Percentiles rank a stretch among this genome's conserved stretches.
These are phyloP conservation scores for Myiopsitta monachus DNA, from an alignment of 2,113 vertebrate genomes.

Conservation along the genomic window DNA sequence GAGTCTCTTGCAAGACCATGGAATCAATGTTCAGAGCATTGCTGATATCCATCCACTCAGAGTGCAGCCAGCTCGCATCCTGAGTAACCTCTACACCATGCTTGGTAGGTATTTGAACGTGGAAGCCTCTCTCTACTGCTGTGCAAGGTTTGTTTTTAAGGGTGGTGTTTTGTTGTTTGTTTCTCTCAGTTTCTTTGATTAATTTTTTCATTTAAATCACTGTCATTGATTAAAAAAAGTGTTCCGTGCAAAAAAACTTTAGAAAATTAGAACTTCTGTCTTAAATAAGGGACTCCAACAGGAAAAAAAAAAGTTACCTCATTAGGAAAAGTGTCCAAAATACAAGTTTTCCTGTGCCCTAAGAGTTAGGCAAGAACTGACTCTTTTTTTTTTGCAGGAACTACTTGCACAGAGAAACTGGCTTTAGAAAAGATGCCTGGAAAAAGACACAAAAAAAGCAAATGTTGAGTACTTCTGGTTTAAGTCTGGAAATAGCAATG, in stretches of 20 bases:
- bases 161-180: not conserved
- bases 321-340: not conserved
- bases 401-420: not conserved
- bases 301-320: not conserved
- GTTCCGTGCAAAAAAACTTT: not conserved
- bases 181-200: not conserved
- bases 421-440: not conserved
- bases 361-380: not conserved
- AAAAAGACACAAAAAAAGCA: not conserved
- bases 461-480: not conserved
- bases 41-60: conserved; percentile 86
- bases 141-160: not conserved
- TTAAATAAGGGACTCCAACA: not conserved
- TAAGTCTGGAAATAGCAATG: not conserved
- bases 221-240: not conserved
- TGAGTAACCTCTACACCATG: conserved; percentile 94
- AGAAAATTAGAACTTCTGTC: not conserved
- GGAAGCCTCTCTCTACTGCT: not conserved
- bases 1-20: conserved; percentile 80
- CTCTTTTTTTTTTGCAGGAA: not conserved
- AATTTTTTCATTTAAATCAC: not conserved
- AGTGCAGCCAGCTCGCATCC: conserved; percentile 91
- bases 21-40: conserved; percentile 84
- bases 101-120: conserved; percentile 79
- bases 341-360: not conserved